Base-by-base conservation (phyloP, 2,797 vertebrate genomes). In the Ptychadena robeensis region DNA sequence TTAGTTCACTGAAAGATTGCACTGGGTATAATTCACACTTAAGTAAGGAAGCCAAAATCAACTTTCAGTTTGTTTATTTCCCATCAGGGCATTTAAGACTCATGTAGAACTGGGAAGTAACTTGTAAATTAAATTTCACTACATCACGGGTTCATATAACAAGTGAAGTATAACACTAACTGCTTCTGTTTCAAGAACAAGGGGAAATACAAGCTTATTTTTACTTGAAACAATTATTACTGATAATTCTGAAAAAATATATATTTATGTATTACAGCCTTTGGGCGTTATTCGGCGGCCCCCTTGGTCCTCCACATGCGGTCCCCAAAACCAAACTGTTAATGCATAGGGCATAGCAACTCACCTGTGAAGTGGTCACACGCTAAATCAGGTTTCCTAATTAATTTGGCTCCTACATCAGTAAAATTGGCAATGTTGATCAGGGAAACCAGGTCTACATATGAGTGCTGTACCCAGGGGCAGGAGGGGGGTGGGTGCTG, bases 31-130 rank as follows among this genome's bases (percentile, higher is more conserved):
- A 77, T 67, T 8, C n/a, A 27, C 44, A 69, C 65, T 68, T 59
- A 79, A 37, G 31, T 37, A 37, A 9, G 34, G 31, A 31, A 69
- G n/a, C 34, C 44, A 37, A 38, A 69, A 48, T 37, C 40, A 59
- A 35, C 31, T 69, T 79, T 61, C 76, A 59, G 11, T 30, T 34
- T 79, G 64, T 79, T 57, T 38, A 69, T 25, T 48, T 79, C 76
- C 66, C 76, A 69, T 57, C 76, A 68, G 76, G 67, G 48, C 40
- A 69, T 61, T 79, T 79, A 77, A 67, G 75, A 66, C 48, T 67
- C 63, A 79, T 79, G 65, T 31, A 57, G 34, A 57, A 69, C 76
- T 37, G 31, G 30, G 48, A 69, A 69, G n/a, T 37, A n/a, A 34
- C 48, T 69, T 69, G 65, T 79, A 79, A 79, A 69, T 69, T 59